Conservation (phyloP, 2,797 vertebrate species). For the Enteromius unitaeniatus region DNA sequence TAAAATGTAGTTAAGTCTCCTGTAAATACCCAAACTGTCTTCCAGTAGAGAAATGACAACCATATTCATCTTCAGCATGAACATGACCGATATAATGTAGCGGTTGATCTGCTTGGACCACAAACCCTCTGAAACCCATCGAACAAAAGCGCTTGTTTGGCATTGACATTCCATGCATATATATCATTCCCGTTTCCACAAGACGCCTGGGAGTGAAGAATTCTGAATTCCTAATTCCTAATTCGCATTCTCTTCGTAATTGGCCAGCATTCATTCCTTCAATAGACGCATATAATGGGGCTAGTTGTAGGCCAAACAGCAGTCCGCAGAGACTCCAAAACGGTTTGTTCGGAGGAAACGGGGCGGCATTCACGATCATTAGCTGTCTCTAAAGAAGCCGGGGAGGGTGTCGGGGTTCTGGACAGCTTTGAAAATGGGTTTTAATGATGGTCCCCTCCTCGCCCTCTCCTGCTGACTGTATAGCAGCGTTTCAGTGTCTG, state of each 20-base stretch:
- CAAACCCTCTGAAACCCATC: background rate
- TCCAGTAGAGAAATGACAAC: background rate
- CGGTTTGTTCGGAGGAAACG: conserved; percentile 1
- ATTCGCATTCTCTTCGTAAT: conserved; percentile 48
- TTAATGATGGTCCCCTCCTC: conserved; percentile 54
- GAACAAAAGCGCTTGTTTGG: conserved; percentile 22
- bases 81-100: background rate
- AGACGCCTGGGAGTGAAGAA: conserved; percentile 9
- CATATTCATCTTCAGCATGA: background rate
- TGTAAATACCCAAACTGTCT: background rate
- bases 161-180: conserved; percentile 22
- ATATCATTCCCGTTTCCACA: conserved; percentile 17
- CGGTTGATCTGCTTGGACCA: conserved; percentile 32
- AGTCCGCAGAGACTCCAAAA: background rate
- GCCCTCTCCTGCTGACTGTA: conserved; percentile 52
- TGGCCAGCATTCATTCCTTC: conserved; percentile 22
- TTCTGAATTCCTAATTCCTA: background rate
- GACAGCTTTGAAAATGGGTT: conserved; percentile 54
- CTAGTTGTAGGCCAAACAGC: conserved; percentile 21
- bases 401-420: conserved; percentile 22
- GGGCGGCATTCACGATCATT: conserved; percentile 23
- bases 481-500: conserved; percentile 55
- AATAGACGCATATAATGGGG: conserved; percentile 23
- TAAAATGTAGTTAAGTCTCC: background rate
- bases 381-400: conserved; percentile 17